Base-by-base conservation (phyloP, 2,797 vertebrate genomes). In the Hephaestus fuliginosus region DNA sequence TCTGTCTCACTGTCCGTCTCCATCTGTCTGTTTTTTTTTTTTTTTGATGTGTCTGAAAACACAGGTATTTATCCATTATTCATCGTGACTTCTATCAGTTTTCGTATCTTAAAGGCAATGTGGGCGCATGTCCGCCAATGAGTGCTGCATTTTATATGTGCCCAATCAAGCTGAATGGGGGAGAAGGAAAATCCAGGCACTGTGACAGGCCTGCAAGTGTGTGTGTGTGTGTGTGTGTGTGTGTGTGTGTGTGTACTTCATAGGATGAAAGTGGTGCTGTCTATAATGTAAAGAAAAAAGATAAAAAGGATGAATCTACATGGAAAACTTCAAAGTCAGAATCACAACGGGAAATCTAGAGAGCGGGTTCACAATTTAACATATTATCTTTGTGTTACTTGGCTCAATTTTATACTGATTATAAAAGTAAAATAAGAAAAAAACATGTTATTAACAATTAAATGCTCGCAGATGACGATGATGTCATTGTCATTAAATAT, bases 31-130 rank as follows among this genome's bases (percentile, higher is more conserved):
- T 25, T 25, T 25, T 25, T 25, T 25, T 1, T 25, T 25, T 41
- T 75, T 70, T 80, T 83, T 86, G 49, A 86, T 84, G 83, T 80
- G 25, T 70, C 70, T 61, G 76, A 60, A 88, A 85, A 82, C 74
- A 82, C 74, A 78, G 70, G 81, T 81, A 76, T 75, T 52, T 73
- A 82, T 88, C 62, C 56, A 86, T 87, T 87, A 86, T 87, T 89
- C 80, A 90, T 83, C 44, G 13, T 2, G 63, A 79, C 63, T 70
- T 58, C 79, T 67, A 55, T 39, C 71, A 52, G 71, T 82, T 63
- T 48, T 36, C 53, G 61, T 68, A 61, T 57, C 58, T 62, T 4
- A n/a, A 44, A 70, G 33, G 64, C 39, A 52, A 36, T 41, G 46
- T 51, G 33, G 22, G 58, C 28, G n/a, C 11, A n/a, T 28, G 14